These are phyloP conservation scores for Mirza zaza DNA, from an alignment of 2,113 vertebrate species.

Conservation along the genomic window DNA sequence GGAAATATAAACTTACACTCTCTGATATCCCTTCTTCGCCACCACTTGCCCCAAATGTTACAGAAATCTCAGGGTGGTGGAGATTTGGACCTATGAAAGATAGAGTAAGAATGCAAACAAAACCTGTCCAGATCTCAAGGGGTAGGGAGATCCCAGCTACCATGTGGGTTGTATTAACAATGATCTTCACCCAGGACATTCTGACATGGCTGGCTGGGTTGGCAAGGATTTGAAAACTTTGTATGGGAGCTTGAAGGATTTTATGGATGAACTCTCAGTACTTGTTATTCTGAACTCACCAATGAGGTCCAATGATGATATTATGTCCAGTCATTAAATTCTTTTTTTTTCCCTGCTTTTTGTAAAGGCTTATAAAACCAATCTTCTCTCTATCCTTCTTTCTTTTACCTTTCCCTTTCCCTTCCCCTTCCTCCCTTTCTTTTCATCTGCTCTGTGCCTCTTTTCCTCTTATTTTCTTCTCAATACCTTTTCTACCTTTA, in stretches of 20 bases:
- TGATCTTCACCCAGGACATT: not conserved
- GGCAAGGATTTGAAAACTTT: not conserved
- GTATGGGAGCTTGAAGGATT: not conserved
- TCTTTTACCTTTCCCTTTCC: not conserved
- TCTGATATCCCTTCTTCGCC: not conserved
- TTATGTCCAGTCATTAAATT: not conserved
- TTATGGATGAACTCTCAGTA: not conserved
- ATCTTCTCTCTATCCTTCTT: not conserved
- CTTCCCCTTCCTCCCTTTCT: not conserved
- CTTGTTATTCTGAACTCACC: not conserved
- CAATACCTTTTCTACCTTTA: not conserved
- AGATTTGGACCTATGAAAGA: not conserved
- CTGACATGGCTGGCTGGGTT: not conserved
- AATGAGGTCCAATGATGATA: not conserved
- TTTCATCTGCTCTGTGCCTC: not conserved
- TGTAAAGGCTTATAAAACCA: not conserved
- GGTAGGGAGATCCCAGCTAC: not conserved
- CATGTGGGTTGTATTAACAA: not conserved
- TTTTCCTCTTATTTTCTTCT: not conserved
- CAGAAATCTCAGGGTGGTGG: not conserved
- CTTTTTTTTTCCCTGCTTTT: not conserved
- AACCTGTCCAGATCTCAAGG: not conserved
- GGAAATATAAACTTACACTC: not conserved
- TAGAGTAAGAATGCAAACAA: not conserved
- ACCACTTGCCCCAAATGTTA: not conserved